These are phyloP conservation scores for Cheilosia variabilis DNA, from an alignment of 2,888 invertebrate genomes.

Conservation along the genomic window DNA sequence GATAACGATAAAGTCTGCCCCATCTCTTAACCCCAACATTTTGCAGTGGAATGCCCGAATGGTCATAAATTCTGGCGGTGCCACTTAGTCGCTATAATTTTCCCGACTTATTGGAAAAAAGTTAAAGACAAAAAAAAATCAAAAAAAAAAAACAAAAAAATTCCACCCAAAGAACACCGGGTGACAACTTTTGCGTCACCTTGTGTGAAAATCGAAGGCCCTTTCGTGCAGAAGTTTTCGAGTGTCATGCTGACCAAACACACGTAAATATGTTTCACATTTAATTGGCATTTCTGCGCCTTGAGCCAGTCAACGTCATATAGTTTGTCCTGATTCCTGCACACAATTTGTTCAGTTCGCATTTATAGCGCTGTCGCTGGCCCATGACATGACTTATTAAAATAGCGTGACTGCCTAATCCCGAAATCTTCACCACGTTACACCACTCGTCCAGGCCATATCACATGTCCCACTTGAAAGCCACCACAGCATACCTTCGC, in stretches of 20 bases:
- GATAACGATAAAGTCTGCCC: too few relatives aligned
- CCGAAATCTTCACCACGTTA: constrained; percentile 68
- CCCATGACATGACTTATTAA: constrained; percentile 73
- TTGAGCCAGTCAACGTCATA: not conserved
- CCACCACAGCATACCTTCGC: constrained; percentile 41
- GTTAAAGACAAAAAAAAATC: too few relatives aligned
- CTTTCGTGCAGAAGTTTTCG: too few relatives aligned
- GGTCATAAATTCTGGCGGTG: too few relatives aligned
- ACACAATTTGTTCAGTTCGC: constrained; percentile 51
- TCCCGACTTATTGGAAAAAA: too few relatives aligned
- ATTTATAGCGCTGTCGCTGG: constrained; percentile 58
- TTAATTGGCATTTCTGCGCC: constrained; percentile 41
- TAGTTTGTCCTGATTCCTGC: constrained; percentile 28
- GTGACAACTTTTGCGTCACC: too few relatives aligned
- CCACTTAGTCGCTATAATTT: too few relatives aligned
- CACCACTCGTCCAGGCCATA: constrained; percentile 65
- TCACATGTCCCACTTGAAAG: constrained; percentile 58
- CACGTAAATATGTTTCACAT: constrained; percentile 16
- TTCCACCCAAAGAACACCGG: too few relatives aligned
- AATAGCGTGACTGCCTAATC: constrained; percentile 74
- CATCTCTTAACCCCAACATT: too few relatives aligned
- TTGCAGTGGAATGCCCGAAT: too few relatives aligned
- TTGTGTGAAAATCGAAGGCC: too few relatives aligned
- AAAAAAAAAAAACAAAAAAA: too few relatives aligned
- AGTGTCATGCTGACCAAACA: not conserved